phyloP scores from a whole-genome alignment of 2,797 vertebrate species.

The Ptychobarbus kaznakovi region DNA sequence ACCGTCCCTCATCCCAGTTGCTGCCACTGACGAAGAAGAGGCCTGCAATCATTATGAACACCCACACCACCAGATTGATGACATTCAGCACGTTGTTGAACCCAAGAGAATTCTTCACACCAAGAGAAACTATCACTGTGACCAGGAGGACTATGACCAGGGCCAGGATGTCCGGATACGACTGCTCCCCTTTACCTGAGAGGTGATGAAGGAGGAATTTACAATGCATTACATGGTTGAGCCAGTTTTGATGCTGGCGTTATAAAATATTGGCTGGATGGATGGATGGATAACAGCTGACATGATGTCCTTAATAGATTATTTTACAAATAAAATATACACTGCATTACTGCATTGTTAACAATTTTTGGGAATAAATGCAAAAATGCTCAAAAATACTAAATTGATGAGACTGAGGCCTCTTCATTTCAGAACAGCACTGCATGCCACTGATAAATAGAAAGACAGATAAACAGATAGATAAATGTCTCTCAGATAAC shows the following conservation, averaged over 20 bases:
- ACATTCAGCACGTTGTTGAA: slow-evolving; percentile 95
- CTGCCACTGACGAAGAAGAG: slow-evolving; percentile 91
- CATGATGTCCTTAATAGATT: too few relatives aligned
- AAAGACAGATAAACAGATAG: background rate
- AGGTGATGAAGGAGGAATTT: background rate
- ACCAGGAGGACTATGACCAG: slow-evolving; percentile 92
- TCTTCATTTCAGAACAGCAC: background rate
- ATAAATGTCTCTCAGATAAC: slow-evolving; percentile 7
- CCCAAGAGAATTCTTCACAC: slow-evolving; percentile 97
- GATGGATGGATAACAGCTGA: background rate
- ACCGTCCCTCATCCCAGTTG: slow-evolving; percentile 93
- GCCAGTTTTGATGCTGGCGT: background rate
- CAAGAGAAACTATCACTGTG: slow-evolving; percentile 91
- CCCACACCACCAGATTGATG: slow-evolving; percentile 94
- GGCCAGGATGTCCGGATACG: slow-evolving; percentile 94
- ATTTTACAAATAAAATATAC: too few relatives aligned
- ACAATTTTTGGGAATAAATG: too few relatives aligned
- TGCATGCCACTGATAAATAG: background rate
- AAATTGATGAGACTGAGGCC: too few relatives aligned
- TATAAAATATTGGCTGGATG: background rate
- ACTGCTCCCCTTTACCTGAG: slow-evolving; percentile 94
- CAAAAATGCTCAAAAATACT: too few relatives aligned
- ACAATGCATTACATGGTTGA: background rate
- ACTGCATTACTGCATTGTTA: too few relatives aligned
- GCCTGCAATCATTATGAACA: slow-evolving; percentile 97